Evolutionary conservation across 2,888 invertebrate species (phyloP).

Genomic region (Peribatodes rhomboidaria): DNA sequence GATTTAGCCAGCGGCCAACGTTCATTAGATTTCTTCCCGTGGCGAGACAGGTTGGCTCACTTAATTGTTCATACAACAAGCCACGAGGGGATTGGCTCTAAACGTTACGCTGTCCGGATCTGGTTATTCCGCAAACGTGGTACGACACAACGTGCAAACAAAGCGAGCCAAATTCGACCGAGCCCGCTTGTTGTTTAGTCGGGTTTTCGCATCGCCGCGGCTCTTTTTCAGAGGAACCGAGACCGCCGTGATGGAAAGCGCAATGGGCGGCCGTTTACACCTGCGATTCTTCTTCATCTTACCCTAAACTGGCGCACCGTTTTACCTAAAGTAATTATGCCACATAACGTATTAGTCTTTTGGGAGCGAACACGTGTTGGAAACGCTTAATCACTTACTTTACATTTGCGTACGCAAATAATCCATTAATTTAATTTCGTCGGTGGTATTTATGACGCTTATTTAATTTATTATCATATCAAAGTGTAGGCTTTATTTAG

Average conservation of each 20-base stretch:
- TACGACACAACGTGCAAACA: constrained; percentile 60
- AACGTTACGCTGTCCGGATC: constrained; percentile 79
- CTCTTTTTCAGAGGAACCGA: constrained; percentile 47
- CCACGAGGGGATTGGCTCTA: constrained; percentile 82
- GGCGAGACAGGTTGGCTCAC: constrained; percentile 75
- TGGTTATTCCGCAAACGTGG: constrained; percentile 75
- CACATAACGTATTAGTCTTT: constrained; percentile 84
- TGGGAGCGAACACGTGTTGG: constrained; percentile 82
- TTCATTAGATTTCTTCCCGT: constrained; percentile 79
- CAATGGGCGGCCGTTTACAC: constrained; percentile 82
- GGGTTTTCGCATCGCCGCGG: constrained; percentile 56
- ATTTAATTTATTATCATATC: constrained; percentile 84
- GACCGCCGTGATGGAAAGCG: constrained; percentile 76
- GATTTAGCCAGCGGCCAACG: constrained; percentile 75
- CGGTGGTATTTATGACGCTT: constrained; percentile 80
- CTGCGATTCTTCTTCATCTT: constrained; percentile 86
- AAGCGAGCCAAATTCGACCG: constrained; percentile 70
- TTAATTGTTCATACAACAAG: constrained; percentile 86
- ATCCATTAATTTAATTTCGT: constrained; percentile 83
- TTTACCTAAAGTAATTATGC: constrained; percentile 84
- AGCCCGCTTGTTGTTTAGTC: constrained; percentile 63
- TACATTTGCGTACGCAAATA: constrained; percentile 84
- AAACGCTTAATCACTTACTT: constrained; percentile 85
- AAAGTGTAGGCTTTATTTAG: constrained; percentile 80
- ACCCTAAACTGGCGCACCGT: constrained; percentile 79